Conservation (phyloP, 2,113 vertebrate species). For the Aptenodytes patagonicus region DNA sequence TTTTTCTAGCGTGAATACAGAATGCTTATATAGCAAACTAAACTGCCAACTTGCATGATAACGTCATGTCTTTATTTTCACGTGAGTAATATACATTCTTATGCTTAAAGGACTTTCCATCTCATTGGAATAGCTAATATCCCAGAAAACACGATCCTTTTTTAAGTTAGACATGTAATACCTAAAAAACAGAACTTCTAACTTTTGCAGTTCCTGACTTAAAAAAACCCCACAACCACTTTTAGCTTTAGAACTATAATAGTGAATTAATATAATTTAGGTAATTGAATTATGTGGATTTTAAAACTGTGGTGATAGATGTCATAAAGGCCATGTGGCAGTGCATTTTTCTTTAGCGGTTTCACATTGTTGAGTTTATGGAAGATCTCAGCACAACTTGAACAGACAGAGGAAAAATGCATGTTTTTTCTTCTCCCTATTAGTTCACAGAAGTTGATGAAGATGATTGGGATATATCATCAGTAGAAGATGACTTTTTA, state of each 20-base stretch:
- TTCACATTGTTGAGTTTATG: neutral
- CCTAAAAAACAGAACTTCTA: neutral
- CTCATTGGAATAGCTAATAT: neutral
- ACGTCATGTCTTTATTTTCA: neutral
- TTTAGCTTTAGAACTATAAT: neutral
- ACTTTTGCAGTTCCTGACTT: neutral
- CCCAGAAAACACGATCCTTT: neutral
- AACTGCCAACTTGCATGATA: neutral
- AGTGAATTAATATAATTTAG: neutral
- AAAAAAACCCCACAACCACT: neutral
- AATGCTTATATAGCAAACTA: neutral
- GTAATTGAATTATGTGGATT: neutral
- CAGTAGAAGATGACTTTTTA: slow-evolving; percentile 79
- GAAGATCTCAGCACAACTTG: neutral
- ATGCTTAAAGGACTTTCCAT: neutral
- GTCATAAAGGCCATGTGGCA: neutral
- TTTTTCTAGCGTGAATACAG: neutral
- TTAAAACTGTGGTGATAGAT: neutral
- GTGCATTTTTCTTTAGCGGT: neutral
- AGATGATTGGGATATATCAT: slow-evolving; percentile 85
- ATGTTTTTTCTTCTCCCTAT: neutral
- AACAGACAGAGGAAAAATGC: neutral
- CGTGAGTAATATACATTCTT: neutral
- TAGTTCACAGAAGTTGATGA: slow-evolving; percentile 75
- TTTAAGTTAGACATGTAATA: neutral